Conservation (phyloP, 2,797 vertebrate species). For the Tadarida brasiliensis region DNA sequence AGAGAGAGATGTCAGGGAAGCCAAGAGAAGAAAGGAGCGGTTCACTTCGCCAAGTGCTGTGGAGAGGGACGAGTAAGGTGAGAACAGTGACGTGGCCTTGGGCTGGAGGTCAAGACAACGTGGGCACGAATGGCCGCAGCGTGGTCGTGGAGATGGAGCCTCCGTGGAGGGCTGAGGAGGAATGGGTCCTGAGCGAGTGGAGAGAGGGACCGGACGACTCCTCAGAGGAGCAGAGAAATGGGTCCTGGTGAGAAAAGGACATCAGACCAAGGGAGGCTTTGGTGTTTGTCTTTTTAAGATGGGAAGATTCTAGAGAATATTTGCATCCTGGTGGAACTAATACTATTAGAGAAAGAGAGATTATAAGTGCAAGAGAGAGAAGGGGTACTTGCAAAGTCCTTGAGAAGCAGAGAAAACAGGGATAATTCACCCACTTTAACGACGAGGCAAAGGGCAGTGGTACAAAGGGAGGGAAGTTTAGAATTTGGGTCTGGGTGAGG, state of each 20-base stretch:
- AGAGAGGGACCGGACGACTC: neutral
- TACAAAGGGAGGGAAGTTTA: neutral
- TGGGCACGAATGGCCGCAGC: neutral
- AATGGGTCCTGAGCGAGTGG: neutral
- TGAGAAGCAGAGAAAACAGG: neutral
- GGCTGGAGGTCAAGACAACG: neutral
- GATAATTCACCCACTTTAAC: neutral
- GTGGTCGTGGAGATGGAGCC: neutral
- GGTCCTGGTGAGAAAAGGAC: neutral
- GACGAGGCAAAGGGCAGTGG: neutral
- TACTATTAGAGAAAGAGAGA: constrained; percentile 17
- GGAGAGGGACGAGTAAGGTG: neutral
- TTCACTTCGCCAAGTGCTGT: neutral
- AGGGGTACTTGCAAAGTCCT: neutral
- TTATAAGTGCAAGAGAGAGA: neutral
- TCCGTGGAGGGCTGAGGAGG: neutral
- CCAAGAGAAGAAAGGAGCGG: neutral
- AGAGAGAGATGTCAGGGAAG: neutral
- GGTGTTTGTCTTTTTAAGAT: neutral
- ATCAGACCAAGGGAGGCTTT: neutral
- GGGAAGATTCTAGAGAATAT: neutral
- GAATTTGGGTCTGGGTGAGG: neutral
- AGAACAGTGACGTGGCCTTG: neutral
- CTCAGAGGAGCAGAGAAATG: neutral
- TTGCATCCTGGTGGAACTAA: constrained; percentile 72